These are phyloP conservation scores for Limnephilus rhombicus DNA, from an alignment of 2,888 invertebrate species.

Conservation along the genomic window DNA sequence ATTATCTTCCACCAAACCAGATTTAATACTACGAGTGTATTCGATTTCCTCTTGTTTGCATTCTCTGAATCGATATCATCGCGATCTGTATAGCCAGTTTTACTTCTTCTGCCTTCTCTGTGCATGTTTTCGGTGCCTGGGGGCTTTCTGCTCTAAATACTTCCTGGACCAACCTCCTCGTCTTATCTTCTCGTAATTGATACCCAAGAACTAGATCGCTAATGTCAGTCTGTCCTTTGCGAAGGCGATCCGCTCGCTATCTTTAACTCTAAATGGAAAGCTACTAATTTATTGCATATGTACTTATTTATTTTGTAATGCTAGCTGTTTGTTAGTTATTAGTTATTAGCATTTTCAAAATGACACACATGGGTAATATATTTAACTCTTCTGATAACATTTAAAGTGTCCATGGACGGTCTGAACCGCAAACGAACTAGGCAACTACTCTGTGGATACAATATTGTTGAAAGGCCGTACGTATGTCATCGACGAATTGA, in stretches of 20 bases:
- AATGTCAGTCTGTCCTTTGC: conserved; percentile 34
- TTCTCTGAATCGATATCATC: conserved; percentile 16
- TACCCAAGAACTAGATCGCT: conserved; percentile 22
- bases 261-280: neutral
- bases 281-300: neutral
- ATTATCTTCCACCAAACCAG: neutral
- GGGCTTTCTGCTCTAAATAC: conserved; percentile 39
- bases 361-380: neutral
- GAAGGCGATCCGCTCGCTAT: conserved; percentile 11
- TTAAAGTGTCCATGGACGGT: neutral
- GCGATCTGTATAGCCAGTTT: neutral
- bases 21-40: neutral
- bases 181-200: conserved; percentile 37
- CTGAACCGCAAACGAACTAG: neutral
- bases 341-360: neutral
- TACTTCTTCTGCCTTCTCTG: neutral
- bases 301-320: neutral
- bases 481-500: too few relatives aligned
- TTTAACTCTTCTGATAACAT: neutral
- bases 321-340: neutral
- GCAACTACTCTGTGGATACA: too few relatives aligned
- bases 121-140: conserved; percentile 9
- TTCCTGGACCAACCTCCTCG: conserved; percentile 35
- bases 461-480: too few relatives aligned
- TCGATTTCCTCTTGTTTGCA: neutral